A percentile compares a stretch with the other conserved stretches of the same genome.
These are phyloP conservation scores for Drosophila nr. perissopoda DNA, from an alignment of 2,888 invertebrate species.

Conservation along the genomic window DNA sequence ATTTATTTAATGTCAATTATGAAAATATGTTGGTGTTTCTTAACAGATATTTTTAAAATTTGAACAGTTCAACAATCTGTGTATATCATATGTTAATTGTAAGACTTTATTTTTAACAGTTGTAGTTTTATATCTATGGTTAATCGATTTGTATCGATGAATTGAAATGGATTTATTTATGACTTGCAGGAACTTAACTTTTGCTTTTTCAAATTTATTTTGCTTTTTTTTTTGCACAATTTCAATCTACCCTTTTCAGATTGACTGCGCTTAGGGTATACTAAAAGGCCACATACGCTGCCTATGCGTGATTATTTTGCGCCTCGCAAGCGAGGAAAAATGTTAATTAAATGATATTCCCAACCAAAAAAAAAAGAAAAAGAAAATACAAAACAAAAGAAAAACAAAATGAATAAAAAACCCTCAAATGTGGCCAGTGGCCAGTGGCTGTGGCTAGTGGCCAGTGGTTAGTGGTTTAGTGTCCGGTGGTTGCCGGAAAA, in stretches of 20 bases:
- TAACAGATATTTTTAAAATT: neutral
- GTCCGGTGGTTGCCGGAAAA: conserved; percentile 73
- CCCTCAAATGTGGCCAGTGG: conserved; percentile 55
- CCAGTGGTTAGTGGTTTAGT: conserved; percentile 35
- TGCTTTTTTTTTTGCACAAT: neutral
- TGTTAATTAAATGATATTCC: conserved; percentile 81
- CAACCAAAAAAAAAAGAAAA: conserved; percentile 51
- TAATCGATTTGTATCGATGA: neutral
- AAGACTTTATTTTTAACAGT: neutral
- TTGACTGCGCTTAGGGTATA: neutral
- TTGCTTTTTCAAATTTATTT: neutral
- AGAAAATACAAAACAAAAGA: conserved; percentile 32
- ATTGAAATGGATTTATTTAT: neutral
- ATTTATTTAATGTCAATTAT: no score
- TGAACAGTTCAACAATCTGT: neutral
- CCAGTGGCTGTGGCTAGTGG: conserved; percentile 1
- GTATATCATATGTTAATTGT: neutral
- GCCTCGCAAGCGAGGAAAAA: conserved; percentile 71
- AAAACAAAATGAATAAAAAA: conserved; percentile 25
- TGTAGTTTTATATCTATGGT: neutral
- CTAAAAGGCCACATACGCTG: conserved; percentile 51
- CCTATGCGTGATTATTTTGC: conserved; percentile 80
- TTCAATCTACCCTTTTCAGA: neutral
- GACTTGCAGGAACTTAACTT: neutral
- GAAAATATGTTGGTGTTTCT: neutral